Conservation (phyloP, 2,113 vertebrate species). For the Cyphomyrus plagiostoma region DNA sequence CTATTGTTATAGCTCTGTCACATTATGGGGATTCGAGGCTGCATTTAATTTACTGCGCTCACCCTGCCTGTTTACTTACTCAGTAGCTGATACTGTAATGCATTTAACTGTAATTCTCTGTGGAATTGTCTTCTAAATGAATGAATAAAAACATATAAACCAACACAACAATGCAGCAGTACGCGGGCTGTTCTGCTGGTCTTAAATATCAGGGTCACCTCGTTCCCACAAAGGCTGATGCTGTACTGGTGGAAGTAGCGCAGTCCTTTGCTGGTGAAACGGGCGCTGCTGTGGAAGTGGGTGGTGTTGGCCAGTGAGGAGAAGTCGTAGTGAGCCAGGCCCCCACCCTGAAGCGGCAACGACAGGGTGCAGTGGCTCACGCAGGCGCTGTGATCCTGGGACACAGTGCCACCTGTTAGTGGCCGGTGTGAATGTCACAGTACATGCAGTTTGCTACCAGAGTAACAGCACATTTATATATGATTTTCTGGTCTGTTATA, state of each 20-base stretch:
- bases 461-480: not conserved
- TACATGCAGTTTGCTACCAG: not conserved
- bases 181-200: not conserved
- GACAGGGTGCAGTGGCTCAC: conserved; percentile 73
- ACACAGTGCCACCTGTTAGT: conserved; percentile 2
- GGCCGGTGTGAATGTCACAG: not conserved
- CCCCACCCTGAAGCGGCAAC: conserved; percentile 33
- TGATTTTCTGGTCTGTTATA: not conserved
- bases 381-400: conserved; percentile 74
- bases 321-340: conserved; percentile 70
- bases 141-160: not conserved
- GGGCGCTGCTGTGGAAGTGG: conserved; percentile 59
- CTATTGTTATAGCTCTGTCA: not conserved
- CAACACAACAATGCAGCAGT: not conserved
- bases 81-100: not conserved
- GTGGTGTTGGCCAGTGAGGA: conserved; percentile 57
- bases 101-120: not conserved
- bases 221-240: conserved; percentile 75
- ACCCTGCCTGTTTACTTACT: not conserved
- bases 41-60: not conserved
- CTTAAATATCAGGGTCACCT: conserved; percentile 57
- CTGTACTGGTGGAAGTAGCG: conserved; percentile 78
- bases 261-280: conserved; percentile 85
- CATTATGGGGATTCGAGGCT: not conserved
- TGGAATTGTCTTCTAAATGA: not conserved